Evolutionary conservation across 1,140 invertebrate species (phyloP).

Genomic region (Arion vulgaris): DNA sequence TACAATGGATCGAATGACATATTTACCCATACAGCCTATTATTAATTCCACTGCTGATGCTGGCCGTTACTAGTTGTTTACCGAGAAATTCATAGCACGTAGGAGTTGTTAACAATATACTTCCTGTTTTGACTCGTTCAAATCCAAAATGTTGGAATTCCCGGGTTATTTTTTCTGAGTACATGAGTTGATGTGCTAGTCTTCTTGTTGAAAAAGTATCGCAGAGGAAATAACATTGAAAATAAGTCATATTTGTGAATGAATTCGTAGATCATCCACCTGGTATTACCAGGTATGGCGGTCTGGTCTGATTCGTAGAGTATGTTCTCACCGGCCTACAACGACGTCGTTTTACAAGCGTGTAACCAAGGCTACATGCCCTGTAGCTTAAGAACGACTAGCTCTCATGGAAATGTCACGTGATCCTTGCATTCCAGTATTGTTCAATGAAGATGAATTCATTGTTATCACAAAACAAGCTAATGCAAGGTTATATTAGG

Average conservation of each 20-base stretch:
- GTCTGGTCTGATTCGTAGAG: neutral
- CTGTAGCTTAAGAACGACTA: too few species aligned
- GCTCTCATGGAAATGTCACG: too few species aligned
- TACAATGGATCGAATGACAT: too few species aligned
- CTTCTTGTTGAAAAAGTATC: neutral
- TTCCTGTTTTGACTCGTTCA: neutral
- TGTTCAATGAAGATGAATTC: too few species aligned
- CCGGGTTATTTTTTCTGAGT: neutral
- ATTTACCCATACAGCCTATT: too few species aligned
- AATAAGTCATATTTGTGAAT: neutral
- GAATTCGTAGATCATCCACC: neutral
- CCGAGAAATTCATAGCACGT: too few species aligned
- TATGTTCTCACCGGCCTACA: neutral
- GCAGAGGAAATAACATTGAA: neutral
- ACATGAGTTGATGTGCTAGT: neutral
- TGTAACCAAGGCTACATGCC: neutral
- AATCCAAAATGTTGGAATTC: neutral
- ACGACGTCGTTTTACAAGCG: neutral
- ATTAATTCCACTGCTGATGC: too few species aligned
- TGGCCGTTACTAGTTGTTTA: too few species aligned
- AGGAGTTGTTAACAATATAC: too few species aligned
- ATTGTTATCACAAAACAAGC: too few species aligned
- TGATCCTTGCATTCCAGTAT: too few species aligned
- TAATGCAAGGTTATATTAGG: too few species aligned
- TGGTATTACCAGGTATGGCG: neutral